Base-by-base conservation (phyloP, 2,888 invertebrate genomes). In the Beris chalybata region DNA sequence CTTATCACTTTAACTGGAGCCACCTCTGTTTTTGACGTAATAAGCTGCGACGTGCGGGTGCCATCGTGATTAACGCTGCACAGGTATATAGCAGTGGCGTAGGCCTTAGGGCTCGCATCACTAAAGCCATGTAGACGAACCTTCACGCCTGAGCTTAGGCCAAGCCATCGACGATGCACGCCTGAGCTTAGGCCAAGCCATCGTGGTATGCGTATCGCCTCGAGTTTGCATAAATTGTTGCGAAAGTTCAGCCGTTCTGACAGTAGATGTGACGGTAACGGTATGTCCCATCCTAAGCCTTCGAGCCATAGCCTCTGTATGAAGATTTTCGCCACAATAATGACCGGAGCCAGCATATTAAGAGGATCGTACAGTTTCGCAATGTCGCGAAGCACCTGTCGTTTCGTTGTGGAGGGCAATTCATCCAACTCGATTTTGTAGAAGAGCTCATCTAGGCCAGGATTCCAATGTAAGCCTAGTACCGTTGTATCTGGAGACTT, bases 391-490 rank as follows among this genome's bases (percentile, higher is more conserved):
- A 22, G 22, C 22, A 22, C 22, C 22, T 22, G 3, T 3, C 22
- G 1, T 22, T 22, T 22, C 22, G 22, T 3, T 22, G 22, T 22
- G 22, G 22, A 22, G 22, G 22, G 22, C 22, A 22, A 22, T 22
- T 22, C 22, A 22, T 22, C 22, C 22, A 22, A 22, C 3, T 22
- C 22, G 3, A 22, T 22, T 22, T 22, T 22, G 22, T 22, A 22
- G 22, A 44, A 44, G 44, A 44, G 44, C 3, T 44, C 44, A 44
- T 50, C 50, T 15, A 15, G 12, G 13, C n/a, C 50, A 3, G 11
- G 11, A 50, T 50, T 2, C 50, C 50, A 50, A 50, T 50, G 50
- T 50, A 50, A 50, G 2, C 50, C 50, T 15, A 50, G 13, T 2
- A 50, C 50, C 4, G 50, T 50, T 13, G 13, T 50, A 13, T 50